A percentile compares a stretch with the other conserved stretches of the same genome.
phyloP scores from a whole-genome alignment of 2,888 invertebrate species.

The Drosophila ezoana region DNA sequence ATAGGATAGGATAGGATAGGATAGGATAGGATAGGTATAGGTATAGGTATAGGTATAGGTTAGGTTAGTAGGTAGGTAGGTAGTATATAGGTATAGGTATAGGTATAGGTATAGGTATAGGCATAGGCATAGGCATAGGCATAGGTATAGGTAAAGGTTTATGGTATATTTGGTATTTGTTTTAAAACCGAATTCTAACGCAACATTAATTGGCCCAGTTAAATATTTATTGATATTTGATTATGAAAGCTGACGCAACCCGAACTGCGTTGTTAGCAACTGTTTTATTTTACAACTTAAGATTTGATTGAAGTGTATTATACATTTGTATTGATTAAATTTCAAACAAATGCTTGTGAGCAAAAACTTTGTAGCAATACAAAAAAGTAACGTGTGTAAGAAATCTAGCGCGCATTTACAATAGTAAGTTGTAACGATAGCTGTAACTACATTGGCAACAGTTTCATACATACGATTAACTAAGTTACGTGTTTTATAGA shows the following conservation, averaged over 20 bases:
- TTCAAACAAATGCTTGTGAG: constrained; percentile 36
- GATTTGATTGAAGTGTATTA: constrained; percentile 38
- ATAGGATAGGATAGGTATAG: too few species aligned
- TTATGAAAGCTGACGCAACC: constrained; percentile 27
- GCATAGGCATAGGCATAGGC: too few species aligned
- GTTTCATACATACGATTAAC: constrained; percentile 16
- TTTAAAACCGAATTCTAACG: constrained; percentile 23
- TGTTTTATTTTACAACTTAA: constrained; percentile 22
- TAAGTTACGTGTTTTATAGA: constrained; percentile 22
- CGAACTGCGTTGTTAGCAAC: constrained; percentile 13
- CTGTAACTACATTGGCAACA: constrained; percentile 32
- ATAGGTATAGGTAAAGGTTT: too few species aligned
- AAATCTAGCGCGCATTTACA: constrained; percentile 37
- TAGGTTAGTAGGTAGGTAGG: too few species aligned
- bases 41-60: too few species aligned
- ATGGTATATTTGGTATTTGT: too few species aligned
- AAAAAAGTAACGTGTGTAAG: constrained; percentile 19
- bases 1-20: too few species aligned
- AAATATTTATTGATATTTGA: constrained; percentile 8
- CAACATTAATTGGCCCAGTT: constrained; percentile 19
- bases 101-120: too few species aligned
- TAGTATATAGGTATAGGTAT: too few species aligned
- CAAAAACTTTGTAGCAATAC: constrained; percentile 18
- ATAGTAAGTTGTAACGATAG: constrained; percentile 24
- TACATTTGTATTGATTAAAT: constrained; percentile 38